These are phyloP conservation scores for Dolichomitus sp. DNA, from an alignment of 2,888 invertebrate genomes.

Conservation along the genomic window DNA sequence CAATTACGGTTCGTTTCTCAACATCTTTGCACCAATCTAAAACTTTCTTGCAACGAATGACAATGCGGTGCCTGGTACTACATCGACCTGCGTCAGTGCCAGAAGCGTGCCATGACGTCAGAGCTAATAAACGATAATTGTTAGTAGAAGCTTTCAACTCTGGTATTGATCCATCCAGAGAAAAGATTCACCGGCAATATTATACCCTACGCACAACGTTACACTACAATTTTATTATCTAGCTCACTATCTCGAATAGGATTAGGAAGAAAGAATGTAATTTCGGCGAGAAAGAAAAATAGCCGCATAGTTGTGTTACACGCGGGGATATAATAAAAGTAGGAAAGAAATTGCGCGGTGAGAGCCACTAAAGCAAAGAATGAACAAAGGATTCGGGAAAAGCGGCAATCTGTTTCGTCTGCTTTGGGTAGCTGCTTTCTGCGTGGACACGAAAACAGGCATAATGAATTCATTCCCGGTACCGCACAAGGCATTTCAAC, in stretches of 20 bases:
- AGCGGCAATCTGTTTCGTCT: conserved; percentile 24
- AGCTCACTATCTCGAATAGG: conserved; percentile 22
- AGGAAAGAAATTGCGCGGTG: conserved; percentile 27
- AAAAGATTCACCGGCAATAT: neutral
- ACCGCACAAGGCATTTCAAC: conserved; percentile 33
- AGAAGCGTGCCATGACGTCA: neutral
- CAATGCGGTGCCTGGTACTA: no score
- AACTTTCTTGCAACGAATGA: no score
- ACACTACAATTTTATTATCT: neutral
- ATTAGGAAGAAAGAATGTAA: conserved; percentile 51
- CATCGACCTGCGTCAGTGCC: neutral
- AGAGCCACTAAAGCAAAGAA: conserved; percentile 47
- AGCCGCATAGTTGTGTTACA: conserved; percentile 19
- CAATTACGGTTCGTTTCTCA: neutral
- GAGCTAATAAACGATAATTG: neutral
- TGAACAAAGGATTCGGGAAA: conserved; percentile 51
- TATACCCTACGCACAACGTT: neutral
- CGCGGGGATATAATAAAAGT: conserved; percentile 35
- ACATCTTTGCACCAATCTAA: neutral
- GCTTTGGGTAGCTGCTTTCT: conserved; percentile 35
- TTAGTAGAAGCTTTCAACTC: neutral
- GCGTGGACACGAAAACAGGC: conserved; percentile 45
- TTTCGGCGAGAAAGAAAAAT: conserved; percentile 44
- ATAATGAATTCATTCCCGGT: conserved; percentile 57
- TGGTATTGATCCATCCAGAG: neutral